Conservation (phyloP, 2,113 vertebrate species). For the Hiodon tergisus region DNA sequence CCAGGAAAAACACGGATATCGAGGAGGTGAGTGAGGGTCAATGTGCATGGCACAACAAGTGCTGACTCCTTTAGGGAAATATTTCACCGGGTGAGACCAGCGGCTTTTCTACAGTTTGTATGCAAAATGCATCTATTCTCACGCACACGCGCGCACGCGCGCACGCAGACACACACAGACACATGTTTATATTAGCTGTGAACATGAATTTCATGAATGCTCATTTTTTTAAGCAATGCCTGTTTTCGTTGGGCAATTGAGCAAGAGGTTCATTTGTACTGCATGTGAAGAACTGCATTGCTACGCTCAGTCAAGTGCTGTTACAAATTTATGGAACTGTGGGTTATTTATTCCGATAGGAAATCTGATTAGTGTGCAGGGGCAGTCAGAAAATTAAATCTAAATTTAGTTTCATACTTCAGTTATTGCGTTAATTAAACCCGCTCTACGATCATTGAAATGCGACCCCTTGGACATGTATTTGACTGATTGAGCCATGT, state of each 20-base stretch:
- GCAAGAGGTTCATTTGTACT: not conserved
- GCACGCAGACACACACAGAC: not conserved
- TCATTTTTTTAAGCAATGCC: not conserved
- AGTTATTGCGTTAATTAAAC: no score
- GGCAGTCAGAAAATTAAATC: no score
- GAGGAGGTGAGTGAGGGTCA: constrained; percentile 77
- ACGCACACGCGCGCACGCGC: not conserved
- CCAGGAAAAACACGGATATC: constrained; percentile 81
- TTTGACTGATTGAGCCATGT: not conserved
- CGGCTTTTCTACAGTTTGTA: not conserved
- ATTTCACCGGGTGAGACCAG: not conserved
- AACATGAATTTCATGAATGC: not conserved
- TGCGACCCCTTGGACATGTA: not conserved
- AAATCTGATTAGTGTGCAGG: no score
- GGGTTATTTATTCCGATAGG: no score
- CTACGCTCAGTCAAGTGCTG: not conserved
- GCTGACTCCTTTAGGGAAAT: not conserved
- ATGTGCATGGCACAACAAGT: constrained; percentile 5
- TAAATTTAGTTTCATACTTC: no score
- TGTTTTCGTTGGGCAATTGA: not conserved
- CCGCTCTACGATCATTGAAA: not conserved
- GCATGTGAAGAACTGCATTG: constrained; percentile 6
- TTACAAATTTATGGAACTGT: not conserved
- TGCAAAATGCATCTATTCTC: not conserved
- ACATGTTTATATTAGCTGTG: no score